A percentile compares a stretch with the other conserved stretches of the same genome.
These are phyloP conservation scores for Scelioninae gen. 2 DNA, from an alignment of 2,888 invertebrate species.

Conservation along the genomic window DNA sequence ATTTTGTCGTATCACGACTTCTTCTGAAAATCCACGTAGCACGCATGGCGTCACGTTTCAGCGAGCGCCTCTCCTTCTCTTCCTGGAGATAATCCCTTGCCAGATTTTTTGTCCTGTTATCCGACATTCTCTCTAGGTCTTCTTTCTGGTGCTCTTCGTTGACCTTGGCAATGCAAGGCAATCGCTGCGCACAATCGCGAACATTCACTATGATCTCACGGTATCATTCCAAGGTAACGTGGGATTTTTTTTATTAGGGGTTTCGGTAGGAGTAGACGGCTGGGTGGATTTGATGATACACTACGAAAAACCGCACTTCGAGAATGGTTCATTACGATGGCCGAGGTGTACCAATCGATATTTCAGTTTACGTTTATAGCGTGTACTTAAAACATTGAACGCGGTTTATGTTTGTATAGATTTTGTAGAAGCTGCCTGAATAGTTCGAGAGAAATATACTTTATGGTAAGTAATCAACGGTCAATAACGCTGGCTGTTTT, in stretches of 20 bases:
- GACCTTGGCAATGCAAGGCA: constrained; percentile 58
- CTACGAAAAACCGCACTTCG: constrained; percentile 29
- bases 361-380: background rate
- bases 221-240: constrained; percentile 59
- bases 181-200: constrained; percentile 56
- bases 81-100: constrained; percentile 57
- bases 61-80: constrained; percentile 49
- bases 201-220: constrained; percentile 54
- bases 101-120: constrained; percentile 57
- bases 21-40: constrained; percentile 56
- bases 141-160: constrained; percentile 50
- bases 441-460: too few species aligned
- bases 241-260: constrained; percentile 57
- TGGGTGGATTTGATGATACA: constrained; percentile 54
- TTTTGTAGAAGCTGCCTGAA: too few species aligned
- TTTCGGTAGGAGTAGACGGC: constrained; percentile 49
- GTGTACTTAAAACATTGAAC: too few species aligned
- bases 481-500: too few species aligned
- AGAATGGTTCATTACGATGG: constrained; percentile 29
- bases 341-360: constrained; percentile 34
- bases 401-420: too few species aligned
- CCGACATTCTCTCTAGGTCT: constrained; percentile 58
- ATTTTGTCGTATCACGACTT: constrained; percentile 51
- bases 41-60: constrained; percentile 61
- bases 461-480: too few species aligned